phyloP scores from a whole-genome alignment of 2,113 vertebrate species.

The Paedocypris sp. region DNA sequence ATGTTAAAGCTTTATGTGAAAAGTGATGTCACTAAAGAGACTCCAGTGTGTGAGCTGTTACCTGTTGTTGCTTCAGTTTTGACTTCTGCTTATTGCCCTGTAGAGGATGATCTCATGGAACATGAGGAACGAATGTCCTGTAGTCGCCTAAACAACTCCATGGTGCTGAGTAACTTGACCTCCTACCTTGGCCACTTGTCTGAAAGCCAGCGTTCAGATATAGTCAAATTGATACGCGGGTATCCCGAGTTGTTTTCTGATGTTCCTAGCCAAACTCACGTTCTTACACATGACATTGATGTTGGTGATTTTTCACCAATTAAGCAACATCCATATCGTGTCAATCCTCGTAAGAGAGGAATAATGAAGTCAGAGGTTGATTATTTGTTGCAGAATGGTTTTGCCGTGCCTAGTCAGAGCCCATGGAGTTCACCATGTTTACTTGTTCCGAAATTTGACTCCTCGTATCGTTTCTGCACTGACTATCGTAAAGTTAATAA shows the following conservation, averaged over 20 bases:
- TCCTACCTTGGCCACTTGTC: too few relatives aligned
- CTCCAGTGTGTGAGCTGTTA: too few relatives aligned
- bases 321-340: not conserved
- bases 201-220: too few relatives aligned
- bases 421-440: not conserved
- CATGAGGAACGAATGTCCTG: too few relatives aligned
- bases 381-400: not conserved
- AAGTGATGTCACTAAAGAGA: not conserved
- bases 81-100: not conserved
- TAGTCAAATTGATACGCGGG: not conserved
- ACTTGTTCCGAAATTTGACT: not conserved
- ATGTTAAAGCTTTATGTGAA: not conserved
- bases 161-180: too few relatives aligned
- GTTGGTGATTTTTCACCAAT: not conserved
- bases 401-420: not conserved
- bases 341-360: not conserved
- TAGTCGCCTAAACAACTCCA: too few relatives aligned
- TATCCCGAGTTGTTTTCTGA: not conserved
- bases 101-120: not conserved
- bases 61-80: not conserved
- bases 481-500: not conserved
- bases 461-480: not conserved
- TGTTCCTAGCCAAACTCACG: not conserved
- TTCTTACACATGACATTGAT: not conserved
- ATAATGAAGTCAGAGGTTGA: not conserved